Conservation (phyloP, 2,113 vertebrate species). For the Hemiscyllium ocellatum region DNA sequence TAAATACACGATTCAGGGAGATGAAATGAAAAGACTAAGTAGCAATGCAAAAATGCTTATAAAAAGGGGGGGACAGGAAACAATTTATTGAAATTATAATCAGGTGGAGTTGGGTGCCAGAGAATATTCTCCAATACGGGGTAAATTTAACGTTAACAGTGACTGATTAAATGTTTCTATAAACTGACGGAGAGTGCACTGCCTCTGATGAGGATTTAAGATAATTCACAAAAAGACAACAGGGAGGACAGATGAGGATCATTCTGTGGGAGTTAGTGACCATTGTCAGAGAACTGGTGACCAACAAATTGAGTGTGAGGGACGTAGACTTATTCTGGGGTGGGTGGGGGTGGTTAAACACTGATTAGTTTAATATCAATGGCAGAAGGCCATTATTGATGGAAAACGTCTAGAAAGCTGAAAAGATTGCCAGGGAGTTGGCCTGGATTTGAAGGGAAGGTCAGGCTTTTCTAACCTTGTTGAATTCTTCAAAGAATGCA, state of each 20-base stretch:
- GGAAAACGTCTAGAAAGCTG: neutral
- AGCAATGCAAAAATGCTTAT: neutral
- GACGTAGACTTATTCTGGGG: no score
- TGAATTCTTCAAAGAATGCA: neutral
- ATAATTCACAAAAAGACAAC: neutral
- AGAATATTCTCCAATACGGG: neutral
- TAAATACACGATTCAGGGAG: neutral
- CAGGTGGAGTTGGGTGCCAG: neutral
- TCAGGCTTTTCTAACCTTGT: neutral
- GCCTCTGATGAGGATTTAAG: neutral
- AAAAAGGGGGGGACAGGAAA: neutral
- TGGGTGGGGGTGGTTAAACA: no score
- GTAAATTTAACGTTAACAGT: neutral
- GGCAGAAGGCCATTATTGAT: neutral
- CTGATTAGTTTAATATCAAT: no score
- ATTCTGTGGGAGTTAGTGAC: neutral
- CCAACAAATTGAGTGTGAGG: neutral
- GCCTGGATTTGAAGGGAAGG: neutral
- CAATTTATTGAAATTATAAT: neutral
- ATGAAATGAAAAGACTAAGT: neutral
- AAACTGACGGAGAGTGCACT: no score
- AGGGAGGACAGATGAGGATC: neutral
- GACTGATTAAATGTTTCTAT: neutral
- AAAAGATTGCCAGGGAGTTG: neutral
- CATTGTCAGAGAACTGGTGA: neutral